Base-by-base conservation (phyloP, 37 sponge, comb jelly and placozoan species). In the Cladorhizidae sp. region DNA sequence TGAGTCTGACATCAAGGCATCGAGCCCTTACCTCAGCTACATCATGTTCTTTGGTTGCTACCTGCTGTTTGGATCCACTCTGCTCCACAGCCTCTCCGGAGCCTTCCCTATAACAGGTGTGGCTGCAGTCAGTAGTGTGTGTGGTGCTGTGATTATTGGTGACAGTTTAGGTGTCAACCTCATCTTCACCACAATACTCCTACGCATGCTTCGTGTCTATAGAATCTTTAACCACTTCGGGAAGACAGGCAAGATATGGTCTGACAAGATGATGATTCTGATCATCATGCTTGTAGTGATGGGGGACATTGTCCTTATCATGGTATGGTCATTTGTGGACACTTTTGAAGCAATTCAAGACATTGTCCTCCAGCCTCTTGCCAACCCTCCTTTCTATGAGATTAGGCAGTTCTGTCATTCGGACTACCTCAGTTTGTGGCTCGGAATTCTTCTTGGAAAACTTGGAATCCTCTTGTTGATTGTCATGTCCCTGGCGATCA, bases 201-300 rank as follows among this genome's bases (percentile, higher is more conserved):
- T 79, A 7, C 59, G 72, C 40, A 45, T 79, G 80, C 55, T 74
- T 25, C 80, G 86, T 25, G 51, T 79, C 29, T 78, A 73, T 23
- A 43, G 74, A 26, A 42, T 86, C 5, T 86, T 86, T 40, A 79
- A 26, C 64, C 36, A 83, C 64, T 83, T 83, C 31, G 69, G 76
- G 8, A 83, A 49, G 43, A 74, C 69, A n/a, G 76, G 84, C 3
- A 64, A 54, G 26, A 11, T 35, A 42, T 83, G 83, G 83, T 75
- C 83, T 0, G 83, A 83, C 31, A 6, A 52, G 67, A 36, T 65
- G 2, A 43, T 83, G 75, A 33, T 29, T 31, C 20, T 74, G 20
- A 23, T 74, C 1, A 56, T 83, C 21, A 9, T 75, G 0, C 28
- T 65, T 2, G 40, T 83, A 37, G 75, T 83, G 3, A 37, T 32